Conservation (phyloP, 2,113 vertebrate species). For the Seriola quinqueradiata region DNA sequence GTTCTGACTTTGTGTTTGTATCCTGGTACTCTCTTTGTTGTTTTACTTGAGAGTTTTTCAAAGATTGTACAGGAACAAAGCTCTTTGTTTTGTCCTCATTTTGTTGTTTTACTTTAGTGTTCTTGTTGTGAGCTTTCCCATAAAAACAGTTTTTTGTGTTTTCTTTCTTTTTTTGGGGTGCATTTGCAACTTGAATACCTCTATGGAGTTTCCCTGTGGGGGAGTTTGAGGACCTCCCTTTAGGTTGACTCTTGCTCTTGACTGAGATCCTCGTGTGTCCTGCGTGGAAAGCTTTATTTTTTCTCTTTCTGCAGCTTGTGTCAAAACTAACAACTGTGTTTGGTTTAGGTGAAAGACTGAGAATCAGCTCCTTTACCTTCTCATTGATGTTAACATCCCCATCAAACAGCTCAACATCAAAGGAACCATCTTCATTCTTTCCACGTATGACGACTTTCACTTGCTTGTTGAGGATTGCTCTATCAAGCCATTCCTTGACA, state of each 20-base stretch:
- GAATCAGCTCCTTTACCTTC: constrained; percentile 86
- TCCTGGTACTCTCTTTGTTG: background rate
- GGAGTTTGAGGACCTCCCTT: background rate
- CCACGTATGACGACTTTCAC: constrained; percentile 85
- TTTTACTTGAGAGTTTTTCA: background rate
- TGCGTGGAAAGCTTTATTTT: background rate
- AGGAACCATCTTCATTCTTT: constrained; percentile 83
- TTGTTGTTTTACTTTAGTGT: background rate
- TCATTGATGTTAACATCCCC: constrained; percentile 86
- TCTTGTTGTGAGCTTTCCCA: background rate
- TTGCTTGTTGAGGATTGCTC: constrained; percentile 81
- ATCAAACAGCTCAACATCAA: constrained; percentile 89
- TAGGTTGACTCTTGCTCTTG: background rate
- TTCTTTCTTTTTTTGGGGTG: background rate
- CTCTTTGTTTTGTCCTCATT: background rate
- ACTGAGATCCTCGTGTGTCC: background rate
- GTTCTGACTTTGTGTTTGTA: constrained; percentile 4
- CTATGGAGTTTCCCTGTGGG: background rate
- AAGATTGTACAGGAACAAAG: background rate
- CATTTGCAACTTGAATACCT: background rate
- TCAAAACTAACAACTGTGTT: constrained; percentile 23
- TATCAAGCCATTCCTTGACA: constrained; percentile 87
- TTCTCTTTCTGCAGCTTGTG: constrained; percentile 14
- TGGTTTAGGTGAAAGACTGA: constrained; percentile 54
- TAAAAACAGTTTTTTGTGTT: background rate